These are phyloP conservation scores for Diogma glabrata DNA, from an alignment of 2,888 invertebrate species.

Conservation along the genomic window DNA sequence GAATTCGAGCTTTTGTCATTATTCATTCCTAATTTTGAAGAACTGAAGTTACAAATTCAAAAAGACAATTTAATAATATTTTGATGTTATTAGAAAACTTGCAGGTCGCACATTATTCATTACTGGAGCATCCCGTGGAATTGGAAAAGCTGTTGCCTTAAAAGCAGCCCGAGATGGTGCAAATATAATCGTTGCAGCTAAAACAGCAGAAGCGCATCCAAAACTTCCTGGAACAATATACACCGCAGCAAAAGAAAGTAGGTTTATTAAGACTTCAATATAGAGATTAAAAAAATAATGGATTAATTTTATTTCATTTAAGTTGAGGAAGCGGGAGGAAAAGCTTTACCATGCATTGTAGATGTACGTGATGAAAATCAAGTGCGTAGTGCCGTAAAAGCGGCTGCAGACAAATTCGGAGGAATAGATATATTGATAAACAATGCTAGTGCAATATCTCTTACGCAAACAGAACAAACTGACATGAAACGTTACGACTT, in stretches of 20 bases:
- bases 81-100: conserved; percentile 40
- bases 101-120: conserved; percentile 89
- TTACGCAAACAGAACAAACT: conserved; percentile 69
- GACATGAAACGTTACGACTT: conserved; percentile 95
- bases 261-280: conserved; percentile 36
- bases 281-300: conserved; percentile 52
- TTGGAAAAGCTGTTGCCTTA: conserved; percentile 85
- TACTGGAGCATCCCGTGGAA: conserved; percentile 92
- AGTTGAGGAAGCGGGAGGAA: conserved; percentile 74
- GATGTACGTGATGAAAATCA: conserved; percentile 71
- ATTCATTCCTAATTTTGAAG: too few relatives aligned
- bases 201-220: conserved; percentile 58
- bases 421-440: conserved; percentile 92
- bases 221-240: conserved; percentile 54
- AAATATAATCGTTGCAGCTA: conserved; percentile 67
- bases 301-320: conserved; percentile 16
- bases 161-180: conserved; percentile 82
- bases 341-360: conserved; percentile 66
- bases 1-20: too few relatives aligned
- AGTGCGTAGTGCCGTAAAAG: conserved; percentile 50
- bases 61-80: too few relatives aligned
- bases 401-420: conserved; percentile 68
- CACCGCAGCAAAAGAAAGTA: conserved; percentile 66
- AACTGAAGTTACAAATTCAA: too few relatives aligned
- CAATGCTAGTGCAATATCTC: conserved; percentile 90